These are phyloP conservation scores for Drosophila triauraria DNA, from an alignment of 1,140 invertebrate genomes.

Conservation along the genomic window DNA sequence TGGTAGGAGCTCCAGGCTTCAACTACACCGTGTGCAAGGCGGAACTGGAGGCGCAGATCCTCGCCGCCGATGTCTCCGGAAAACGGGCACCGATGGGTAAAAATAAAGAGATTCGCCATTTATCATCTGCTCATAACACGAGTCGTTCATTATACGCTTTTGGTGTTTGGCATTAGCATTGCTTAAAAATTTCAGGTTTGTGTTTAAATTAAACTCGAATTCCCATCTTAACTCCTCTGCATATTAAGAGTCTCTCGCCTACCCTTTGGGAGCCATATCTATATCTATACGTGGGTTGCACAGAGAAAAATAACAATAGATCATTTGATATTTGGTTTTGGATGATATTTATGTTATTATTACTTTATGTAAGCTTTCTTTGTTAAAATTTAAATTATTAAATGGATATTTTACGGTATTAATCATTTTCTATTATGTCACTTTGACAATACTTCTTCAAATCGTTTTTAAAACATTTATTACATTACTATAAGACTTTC, in stretches of 20 bases:
- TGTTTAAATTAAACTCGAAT: constrained; percentile 54
- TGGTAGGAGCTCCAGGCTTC: constrained; percentile 52
- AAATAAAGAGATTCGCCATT: constrained; percentile 26
- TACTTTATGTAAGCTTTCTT: not conserved
- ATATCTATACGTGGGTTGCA: constrained; percentile 1
- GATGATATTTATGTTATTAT: not conserved
- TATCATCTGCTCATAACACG: constrained; percentile 33
- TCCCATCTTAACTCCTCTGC: constrained; percentile 40
- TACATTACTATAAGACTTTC: too few relatives aligned
- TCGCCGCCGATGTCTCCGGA: constrained; percentile 87
- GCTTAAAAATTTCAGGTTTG: constrained; percentile 52
- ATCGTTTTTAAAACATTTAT: too few relatives aligned
- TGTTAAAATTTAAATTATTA: too few relatives aligned
- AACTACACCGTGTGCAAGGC: constrained; percentile 82
- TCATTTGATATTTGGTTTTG: not conserved
- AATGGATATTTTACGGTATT: too few relatives aligned
- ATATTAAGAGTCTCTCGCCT: constrained; percentile 33
- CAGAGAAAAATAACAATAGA: not conserved
- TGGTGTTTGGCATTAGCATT: constrained; percentile 32
- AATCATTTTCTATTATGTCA: too few relatives aligned
- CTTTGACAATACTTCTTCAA: too few relatives aligned
- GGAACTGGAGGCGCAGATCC: constrained; percentile 86
- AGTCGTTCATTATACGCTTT: constrained; percentile 39
- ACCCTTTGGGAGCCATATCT: constrained; percentile 8
- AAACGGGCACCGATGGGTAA: constrained; percentile 80